Percentiles rank a stretch among this genome's conserved stretches.
Conservation (phyloP, 2,888 invertebrate species). For the Prosopocoilus inquinatus region DNA sequence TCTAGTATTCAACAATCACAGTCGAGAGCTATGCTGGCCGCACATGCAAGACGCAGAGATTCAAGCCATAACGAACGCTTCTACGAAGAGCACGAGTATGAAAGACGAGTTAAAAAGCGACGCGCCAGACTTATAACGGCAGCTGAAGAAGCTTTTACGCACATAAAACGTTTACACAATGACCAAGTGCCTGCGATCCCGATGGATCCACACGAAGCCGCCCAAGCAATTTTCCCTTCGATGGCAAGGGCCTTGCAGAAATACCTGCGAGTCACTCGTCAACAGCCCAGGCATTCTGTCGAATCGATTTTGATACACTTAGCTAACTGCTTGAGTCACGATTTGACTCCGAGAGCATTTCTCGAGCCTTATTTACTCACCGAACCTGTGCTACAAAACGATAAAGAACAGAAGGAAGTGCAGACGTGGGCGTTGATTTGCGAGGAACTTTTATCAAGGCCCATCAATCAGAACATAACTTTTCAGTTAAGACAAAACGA, state of each 20-base stretch:
- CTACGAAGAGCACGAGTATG: slow-evolving; percentile 97
- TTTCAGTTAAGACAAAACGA: slow-evolving; percentile 94
- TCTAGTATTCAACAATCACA: slow-evolving; percentile 66
- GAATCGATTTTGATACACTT: slow-evolving; percentile 90
- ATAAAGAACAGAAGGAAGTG: slow-evolving; percentile 75
- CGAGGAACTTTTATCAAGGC: slow-evolving; percentile 85
- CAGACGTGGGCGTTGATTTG: slow-evolving; percentile 97
- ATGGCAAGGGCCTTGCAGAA: slow-evolving; percentile 95
- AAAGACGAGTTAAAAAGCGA: slow-evolving; percentile 86
- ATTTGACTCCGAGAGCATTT: slow-evolving; percentile 92
- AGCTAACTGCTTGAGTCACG: slow-evolving; percentile 88
- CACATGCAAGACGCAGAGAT: slow-evolving; percentile 80
- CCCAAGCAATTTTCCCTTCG: slow-evolving; percentile 96
- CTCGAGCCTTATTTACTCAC: slow-evolving; percentile 89
- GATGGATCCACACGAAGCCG: slow-evolving; percentile 94
- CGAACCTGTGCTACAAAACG: slow-evolving; percentile 81
- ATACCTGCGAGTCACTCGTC: slow-evolving; percentile 90
- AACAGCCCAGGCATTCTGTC: slow-evolving; percentile 94
- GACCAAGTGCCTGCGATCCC: slow-evolving; percentile 76
- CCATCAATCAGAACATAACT: slow-evolving; percentile 76
- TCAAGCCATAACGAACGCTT: slow-evolving; percentile 96
- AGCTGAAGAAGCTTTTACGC: slow-evolving; percentile 97
- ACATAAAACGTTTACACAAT: slow-evolving; percentile 81
- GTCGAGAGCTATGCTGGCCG: slow-evolving; percentile 66
- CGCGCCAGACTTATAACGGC: slow-evolving; percentile 87